Base-by-base conservation (phyloP, 2,797 vertebrate species). In the Chiroxiphia lanceolata region DNA sequence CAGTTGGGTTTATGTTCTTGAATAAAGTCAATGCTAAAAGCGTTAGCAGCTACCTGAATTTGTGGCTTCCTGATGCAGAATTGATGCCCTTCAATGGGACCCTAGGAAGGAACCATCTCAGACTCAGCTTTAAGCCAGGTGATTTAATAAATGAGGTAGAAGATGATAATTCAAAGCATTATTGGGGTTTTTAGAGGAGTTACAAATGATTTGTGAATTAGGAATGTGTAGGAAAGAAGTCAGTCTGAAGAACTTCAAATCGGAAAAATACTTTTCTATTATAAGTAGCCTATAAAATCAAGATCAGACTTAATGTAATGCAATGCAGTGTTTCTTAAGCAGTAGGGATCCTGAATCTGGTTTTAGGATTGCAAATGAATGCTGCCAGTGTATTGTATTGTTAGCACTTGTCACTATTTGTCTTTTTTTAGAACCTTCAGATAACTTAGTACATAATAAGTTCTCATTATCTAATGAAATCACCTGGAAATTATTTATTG, bases 401-500 rank as follows among this genome's bases (percentile, higher is more conserved):
- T 71, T 91, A 91, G 20, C 33, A 72, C 4, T 92, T 94, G 61
- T 68, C 68, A 87, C 23, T 88, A 68, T 88, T 89, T 40, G 3
- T 81, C 42, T 51, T 79, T 95, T 91, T 93, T 47, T 44, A 77
- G 63, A 82, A 93, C 40, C 40, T 57, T 92, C 85, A 95, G 15
- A 89, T 89, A 94, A 80, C 50, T 90, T 11, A 53, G 26, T 87
- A 65, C 17, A 21, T 94, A 89, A 85, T 95, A 95, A 82, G 19
- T 72, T 81, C 63, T 91, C 77, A 87, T 97, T 95, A 93, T 84
- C 80, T 92, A 91, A 92, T 92, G 50, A 95, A 96, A 95, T 96
- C 59, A 96, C 56, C 57, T 91, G 68, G 60, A 95, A 96, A 89
- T 95, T 93, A 61, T 91, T 97, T 92, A 93, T 93, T 90, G n/a